Evolutionary conservation across 2,113 vertebrate genomes (phyloP).

Genomic region (Blennius ocellaris): DNA sequence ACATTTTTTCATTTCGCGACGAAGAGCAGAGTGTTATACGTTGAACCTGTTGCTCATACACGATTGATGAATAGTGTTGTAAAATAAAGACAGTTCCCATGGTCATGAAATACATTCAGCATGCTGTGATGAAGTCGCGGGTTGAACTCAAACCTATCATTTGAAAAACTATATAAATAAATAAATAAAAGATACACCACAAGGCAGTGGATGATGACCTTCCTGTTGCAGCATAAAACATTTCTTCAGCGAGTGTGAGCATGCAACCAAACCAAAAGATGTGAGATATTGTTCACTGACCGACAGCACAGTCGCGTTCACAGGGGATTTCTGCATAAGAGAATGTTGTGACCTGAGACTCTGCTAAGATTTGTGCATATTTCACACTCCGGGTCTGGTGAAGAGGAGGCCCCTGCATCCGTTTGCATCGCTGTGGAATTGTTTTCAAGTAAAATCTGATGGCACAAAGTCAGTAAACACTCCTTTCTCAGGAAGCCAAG

Average conservation of each 20-base stretch:
- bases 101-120: neutral
- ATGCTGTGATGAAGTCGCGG: neutral
- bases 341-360: neutral
- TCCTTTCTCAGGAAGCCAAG: neutral
- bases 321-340: neutral
- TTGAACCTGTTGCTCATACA: neutral
- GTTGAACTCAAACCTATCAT: neutral
- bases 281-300: neutral
- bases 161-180: neutral
- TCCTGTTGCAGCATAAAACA: neutral
- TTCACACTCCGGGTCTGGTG: neutral
- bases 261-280: neutral
- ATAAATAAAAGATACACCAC: too few species aligned
- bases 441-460: slow-evolving; percentile 13
- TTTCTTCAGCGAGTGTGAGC: neutral
- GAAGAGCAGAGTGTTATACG: neutral
- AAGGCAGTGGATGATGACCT: neutral
- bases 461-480: neutral
- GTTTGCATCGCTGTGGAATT: neutral
- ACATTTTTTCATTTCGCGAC: neutral
- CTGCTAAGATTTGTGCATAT: neutral
- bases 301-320: too few species aligned
- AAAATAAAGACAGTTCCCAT: neutral
- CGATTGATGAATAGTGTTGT: neutral
- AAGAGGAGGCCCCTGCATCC: slow-evolving; percentile 4